phyloP scores from a whole-genome alignment of 2,797 vertebrate genomes.

The Crenichthys baileyi region DNA sequence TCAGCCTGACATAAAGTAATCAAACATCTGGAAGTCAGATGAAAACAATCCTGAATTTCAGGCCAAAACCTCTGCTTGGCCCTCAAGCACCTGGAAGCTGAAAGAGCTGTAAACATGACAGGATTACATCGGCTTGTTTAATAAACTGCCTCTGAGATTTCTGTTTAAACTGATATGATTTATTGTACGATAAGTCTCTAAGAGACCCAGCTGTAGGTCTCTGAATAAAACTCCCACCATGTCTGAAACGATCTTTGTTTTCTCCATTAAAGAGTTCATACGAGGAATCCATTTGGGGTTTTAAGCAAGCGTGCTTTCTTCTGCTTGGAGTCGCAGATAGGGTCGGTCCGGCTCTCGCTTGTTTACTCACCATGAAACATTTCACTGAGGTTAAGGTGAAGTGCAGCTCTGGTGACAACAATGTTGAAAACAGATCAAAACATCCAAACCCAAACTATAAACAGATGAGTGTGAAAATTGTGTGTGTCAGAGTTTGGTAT shows the following conservation, averaged over 20 bases:
- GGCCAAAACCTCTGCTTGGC: slow-evolving; percentile 16
- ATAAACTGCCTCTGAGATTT: slow-evolving; percentile 54
- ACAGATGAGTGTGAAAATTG: background rate
- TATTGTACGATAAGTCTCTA: slow-evolving; percentile 41
- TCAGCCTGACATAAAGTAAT: slow-evolving; percentile 61
- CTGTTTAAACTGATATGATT: slow-evolving; percentile 44
- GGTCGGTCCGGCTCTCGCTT: background rate
- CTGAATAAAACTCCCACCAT: slow-evolving; percentile 30
- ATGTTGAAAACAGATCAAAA: background rate
- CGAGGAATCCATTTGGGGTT: slow-evolving; percentile 9
- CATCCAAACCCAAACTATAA: background rate
- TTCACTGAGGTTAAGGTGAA: background rate
- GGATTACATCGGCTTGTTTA: slow-evolving; percentile 45
- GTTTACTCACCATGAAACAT: background rate
- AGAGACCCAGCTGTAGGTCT: slow-evolving; percentile 40
- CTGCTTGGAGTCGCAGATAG: background rate
- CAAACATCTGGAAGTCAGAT: slow-evolving; percentile 64
- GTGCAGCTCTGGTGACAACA: background rate
- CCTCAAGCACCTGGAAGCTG: slow-evolving; percentile 35
- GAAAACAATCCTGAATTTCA: slow-evolving; percentile 44
- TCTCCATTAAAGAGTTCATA: slow-evolving; percentile 26
- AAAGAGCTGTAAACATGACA: slow-evolving; percentile 43
- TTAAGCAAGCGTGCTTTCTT: background rate
- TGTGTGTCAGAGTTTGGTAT: background rate
- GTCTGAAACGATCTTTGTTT: slow-evolving; percentile 33